Evolutionary conservation across 2,113 vertebrate species (phyloP), one percentile per base, ranked within the genome.

Genomic region (Barbus barbus): DNA sequence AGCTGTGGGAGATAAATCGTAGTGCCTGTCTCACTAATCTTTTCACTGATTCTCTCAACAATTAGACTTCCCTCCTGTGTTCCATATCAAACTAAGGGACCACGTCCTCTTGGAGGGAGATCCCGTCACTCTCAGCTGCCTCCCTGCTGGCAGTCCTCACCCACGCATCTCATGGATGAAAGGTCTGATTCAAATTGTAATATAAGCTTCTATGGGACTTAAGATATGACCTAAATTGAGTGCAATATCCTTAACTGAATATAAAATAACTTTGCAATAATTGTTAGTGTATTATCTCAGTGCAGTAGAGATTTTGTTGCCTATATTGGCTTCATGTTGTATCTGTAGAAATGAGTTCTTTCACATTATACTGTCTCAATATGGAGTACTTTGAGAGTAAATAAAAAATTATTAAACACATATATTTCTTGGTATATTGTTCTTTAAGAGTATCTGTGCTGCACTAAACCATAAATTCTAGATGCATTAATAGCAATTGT

Each of bases 11-110:
- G 22, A 60, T 81, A 8, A 73, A 26, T 14, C 67, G 0, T 48
- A 2, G 58, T 86, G 20, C 88, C 3, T 84, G 67, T 78, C 41
- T 87, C 48, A 33, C 73, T 48, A 38, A 7, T 36, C 9, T 22
- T 53, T 78, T 75, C 16, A 14, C 67, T 41, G 5, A 58, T n/a
- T 28, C 53, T 31, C 22, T 83, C 28, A 82, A 71, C 56, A 33
- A 67, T n/a, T 90, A 99, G 98, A 99, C 90, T 99, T 98, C 58
- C 96, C 96, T 83, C 98, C 98, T 1, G 90, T 98, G 84, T 99
- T 99, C 93, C 97, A 99, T 90, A 98, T 99, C 89, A 99, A 99
- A 84, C 93, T 99, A 90, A 97, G 97, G 94, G 97, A 99, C 93
- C 97, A 97, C 85, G 96, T 98, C 89, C 93, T 98, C 87, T 93